phyloP scores from a whole-genome alignment of 2,797 vertebrate species.

The Oreochromis mossambicus region DNA sequence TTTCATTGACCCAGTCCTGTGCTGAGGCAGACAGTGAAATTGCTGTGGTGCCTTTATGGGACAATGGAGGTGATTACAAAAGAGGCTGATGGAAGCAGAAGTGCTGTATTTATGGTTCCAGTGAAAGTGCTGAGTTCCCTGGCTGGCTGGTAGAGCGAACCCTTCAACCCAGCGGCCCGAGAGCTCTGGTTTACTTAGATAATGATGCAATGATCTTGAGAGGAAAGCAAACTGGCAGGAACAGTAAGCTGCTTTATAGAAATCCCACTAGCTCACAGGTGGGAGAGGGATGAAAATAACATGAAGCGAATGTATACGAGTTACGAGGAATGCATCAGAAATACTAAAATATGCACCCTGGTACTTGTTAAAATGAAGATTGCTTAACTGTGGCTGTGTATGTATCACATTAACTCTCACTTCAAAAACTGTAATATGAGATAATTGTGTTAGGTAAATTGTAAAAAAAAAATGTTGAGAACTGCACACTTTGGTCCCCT shows the following conservation, averaged over 20 bases:
- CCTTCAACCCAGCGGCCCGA: conserved; percentile 17
- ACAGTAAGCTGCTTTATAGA: neutral
- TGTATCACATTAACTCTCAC: neutral
- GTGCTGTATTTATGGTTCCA: conserved; percentile 57
- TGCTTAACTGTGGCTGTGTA: neutral
- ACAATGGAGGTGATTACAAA: conserved; percentile 63
- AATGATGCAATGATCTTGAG: conserved; percentile 26
- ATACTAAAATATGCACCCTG: neutral
- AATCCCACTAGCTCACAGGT: neutral
- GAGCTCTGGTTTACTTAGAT: conserved; percentile 41
- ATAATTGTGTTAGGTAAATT: neutral
- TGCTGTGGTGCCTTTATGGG: conserved; percentile 46
- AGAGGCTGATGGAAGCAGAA: conserved; percentile 70
- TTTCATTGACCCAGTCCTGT: conserved; percentile 41
- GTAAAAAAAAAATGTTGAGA: neutral
- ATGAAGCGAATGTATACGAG: neutral
- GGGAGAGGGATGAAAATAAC: neutral
- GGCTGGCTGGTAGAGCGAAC: conserved; percentile 14
- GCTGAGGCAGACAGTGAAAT: conserved; percentile 58
- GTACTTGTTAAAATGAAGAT: neutral
- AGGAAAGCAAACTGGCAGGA: neutral
- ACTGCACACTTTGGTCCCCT: neutral
- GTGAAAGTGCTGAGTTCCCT: conserved; percentile 40
- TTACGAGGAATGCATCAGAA: neutral
- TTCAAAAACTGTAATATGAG: neutral